These are phyloP conservation scores for Dyspetes luteomarginatus DNA, from an alignment of 2,888 invertebrate species.

Conservation along the genomic window DNA sequence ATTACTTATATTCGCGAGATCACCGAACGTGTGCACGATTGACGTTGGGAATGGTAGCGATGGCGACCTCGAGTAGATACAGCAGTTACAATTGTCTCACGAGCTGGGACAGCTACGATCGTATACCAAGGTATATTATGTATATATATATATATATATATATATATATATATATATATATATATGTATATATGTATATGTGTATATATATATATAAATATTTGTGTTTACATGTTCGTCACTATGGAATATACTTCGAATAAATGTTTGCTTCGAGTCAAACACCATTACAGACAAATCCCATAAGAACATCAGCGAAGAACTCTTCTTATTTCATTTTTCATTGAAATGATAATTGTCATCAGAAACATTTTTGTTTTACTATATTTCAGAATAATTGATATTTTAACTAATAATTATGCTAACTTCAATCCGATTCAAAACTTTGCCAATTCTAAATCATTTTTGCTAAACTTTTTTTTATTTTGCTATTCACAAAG, in stretches of 20 bases:
- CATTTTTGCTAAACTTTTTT: no score
- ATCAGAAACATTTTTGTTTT: no score
- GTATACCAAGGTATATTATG: conserved; percentile 91
- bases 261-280: not conserved
- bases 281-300: not conserved
- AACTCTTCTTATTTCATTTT: not conserved
- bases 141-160: conserved; percentile 19
- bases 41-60: conserved; percentile 78
- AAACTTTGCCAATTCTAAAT: no score
- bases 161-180: conserved; percentile 5
- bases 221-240: no score
- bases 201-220: not conserved
- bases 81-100: conserved; percentile 95
- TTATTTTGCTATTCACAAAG: no score
- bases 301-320: not conserved
- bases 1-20: conserved; percentile 48
- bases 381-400: no score
- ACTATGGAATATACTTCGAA: not conserved
- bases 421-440: no score
- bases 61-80: conserved; percentile 91
- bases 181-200: not conserved
- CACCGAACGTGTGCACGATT: conserved; percentile 54
- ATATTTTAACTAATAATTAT: no score
- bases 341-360: no score
- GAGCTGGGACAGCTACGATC: conserved; percentile 96